These are phyloP conservation scores for Dolichallabes microphthalmus DNA, from an alignment of 2,113 vertebrate genomes.

Conservation along the genomic window DNA sequence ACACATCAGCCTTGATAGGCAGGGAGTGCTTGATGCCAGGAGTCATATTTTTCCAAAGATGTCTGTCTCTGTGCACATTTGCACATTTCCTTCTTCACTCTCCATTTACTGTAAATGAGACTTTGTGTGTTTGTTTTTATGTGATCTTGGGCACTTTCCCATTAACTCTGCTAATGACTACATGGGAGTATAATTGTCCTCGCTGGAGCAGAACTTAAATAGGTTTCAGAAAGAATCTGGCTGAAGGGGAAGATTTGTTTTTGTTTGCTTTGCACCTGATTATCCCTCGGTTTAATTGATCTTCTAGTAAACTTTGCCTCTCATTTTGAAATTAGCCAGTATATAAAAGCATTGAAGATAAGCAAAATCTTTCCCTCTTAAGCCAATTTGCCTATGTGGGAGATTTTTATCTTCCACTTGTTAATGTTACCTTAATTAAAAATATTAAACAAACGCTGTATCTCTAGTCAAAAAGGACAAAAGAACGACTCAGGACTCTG, in stretches of 20 bases:
- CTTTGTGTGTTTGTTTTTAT: slow-evolving; percentile 22
- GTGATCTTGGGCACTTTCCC: slow-evolving; percentile 20
- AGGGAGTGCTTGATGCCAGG: slow-evolving; percentile 3
- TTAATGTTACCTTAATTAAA: too few species aligned
- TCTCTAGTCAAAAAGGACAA: too few species aligned
- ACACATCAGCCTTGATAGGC: slow-evolving; percentile 1
- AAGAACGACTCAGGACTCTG: too few species aligned
- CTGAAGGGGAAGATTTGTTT: slow-evolving; percentile 60
- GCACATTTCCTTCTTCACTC: not conserved
- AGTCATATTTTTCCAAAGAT: not conserved
- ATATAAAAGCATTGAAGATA: slow-evolving; percentile 66
- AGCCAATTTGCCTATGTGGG: slow-evolving; percentile 51
- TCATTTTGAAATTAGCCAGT: slow-evolving; percentile 71
- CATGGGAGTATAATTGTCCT: slow-evolving; percentile 56
- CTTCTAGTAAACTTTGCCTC: slow-evolving; percentile 72
- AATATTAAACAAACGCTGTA: too few species aligned
- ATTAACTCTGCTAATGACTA: slow-evolving; percentile 52
- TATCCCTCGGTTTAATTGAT: slow-evolving; percentile 73
- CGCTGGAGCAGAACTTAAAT: slow-evolving; percentile 51
- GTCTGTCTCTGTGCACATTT: not conserved
- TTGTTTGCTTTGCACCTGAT: slow-evolving; percentile 64
- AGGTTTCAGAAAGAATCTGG: slow-evolving; percentile 53
- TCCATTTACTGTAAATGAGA: slow-evolving; percentile 6
- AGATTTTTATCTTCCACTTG: too few species aligned
- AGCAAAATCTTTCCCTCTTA: slow-evolving; percentile 55